Percentiles rank a stretch among this genome's conserved stretches.
Evolutionary conservation across 2,113 vertebrate species (phyloP).

Genomic region (Glaucidium brasilianum): DNA sequence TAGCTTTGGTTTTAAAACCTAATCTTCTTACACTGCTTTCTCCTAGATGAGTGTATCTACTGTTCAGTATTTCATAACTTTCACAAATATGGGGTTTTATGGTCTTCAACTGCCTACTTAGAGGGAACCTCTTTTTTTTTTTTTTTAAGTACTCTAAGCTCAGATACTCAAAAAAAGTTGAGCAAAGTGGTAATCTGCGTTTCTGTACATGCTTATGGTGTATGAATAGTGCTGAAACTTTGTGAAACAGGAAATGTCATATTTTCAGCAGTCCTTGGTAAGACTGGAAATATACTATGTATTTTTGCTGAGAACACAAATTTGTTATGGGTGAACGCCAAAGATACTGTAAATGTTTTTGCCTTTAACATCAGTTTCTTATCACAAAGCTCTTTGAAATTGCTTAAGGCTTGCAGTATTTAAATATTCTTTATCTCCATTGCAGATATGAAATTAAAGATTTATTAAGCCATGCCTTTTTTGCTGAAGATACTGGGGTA

Average conservation of each 20-base stretch:
- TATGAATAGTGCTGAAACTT: background rate
- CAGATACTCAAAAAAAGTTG: background rate
- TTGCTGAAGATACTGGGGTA: slow-evolving; percentile 97
- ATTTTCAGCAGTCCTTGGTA: background rate
- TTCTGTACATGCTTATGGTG: background rate
- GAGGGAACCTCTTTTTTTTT: background rate
- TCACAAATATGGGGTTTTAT: background rate
- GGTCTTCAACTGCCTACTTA: background rate
- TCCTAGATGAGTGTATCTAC: background rate
- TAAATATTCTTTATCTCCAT: slow-evolving; percentile 27
- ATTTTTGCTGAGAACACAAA: background rate
- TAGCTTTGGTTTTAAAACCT: background rate
- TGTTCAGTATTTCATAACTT: background rate
- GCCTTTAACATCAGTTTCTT: background rate
- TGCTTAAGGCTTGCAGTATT: background rate
- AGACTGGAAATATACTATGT: background rate
- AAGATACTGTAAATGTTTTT: background rate
- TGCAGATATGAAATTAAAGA: slow-evolving; percentile 96
- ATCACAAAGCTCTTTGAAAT: background rate
- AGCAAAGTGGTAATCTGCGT: background rate
- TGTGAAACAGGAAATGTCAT: background rate
- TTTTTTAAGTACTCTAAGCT: background rate
- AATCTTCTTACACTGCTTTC: background rate
- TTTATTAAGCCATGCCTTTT: slow-evolving; percentile 96
- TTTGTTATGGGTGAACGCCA: background rate